Percentiles rank a stretch among this genome's conserved stretches.
Evolutionary conservation across 2,113 vertebrate species (phyloP).

Genomic region (Alexandromys fortis): DNA sequence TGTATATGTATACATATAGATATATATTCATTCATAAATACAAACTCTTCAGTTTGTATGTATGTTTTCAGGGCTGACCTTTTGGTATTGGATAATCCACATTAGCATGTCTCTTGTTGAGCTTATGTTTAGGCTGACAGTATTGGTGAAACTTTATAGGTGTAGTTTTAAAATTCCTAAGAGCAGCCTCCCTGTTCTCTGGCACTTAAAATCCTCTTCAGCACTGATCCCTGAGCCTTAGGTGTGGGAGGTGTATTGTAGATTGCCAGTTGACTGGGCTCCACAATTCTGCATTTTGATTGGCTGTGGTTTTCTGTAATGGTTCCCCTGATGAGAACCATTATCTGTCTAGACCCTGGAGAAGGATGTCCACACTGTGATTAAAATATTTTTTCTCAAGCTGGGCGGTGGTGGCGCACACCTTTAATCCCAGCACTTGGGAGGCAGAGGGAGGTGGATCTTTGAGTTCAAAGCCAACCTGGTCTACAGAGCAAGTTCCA

Average conservation of each 20-base stretch:
- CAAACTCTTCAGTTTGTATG: background rate
- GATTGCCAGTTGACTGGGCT: background rate
- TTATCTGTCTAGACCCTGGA: background rate
- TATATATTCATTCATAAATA: background rate
- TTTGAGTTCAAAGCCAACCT: too few relatives aligned
- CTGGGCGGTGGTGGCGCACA: too few relatives aligned
- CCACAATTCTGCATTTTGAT: background rate
- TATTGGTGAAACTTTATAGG: background rate
- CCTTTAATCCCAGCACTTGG: too few relatives aligned
- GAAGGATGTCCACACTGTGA: background rate
- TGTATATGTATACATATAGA: background rate
- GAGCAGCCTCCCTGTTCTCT: background rate
- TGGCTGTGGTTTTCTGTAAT: background rate
- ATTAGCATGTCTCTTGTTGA: background rate
- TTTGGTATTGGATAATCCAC: background rate
- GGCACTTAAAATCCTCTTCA: background rate
- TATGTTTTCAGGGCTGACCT: background rate
- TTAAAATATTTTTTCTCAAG: background rate
- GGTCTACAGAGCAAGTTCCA: too few relatives aligned
- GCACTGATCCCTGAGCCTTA: background rate
- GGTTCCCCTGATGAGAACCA: background rate
- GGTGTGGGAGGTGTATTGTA: background rate
- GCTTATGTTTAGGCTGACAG: background rate
- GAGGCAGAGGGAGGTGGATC: too few relatives aligned
- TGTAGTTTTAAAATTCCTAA: background rate